Evolutionary conservation across 2,888 invertebrate species (phyloP).

Genomic region (Drosophila mercatorum): DNA sequence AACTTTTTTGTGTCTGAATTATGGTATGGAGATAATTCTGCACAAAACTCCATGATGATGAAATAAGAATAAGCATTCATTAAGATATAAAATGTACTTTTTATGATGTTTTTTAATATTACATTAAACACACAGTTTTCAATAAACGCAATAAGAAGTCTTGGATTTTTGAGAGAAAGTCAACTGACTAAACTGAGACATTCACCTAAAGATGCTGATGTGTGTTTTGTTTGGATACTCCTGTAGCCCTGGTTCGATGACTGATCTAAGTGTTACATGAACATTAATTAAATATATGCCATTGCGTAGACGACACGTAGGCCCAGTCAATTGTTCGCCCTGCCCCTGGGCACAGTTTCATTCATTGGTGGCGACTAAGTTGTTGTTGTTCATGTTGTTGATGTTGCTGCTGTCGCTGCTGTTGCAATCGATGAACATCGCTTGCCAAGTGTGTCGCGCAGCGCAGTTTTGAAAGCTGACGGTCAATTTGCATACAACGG

Average conservation of each 20-base stretch:
- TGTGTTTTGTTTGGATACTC: too few species aligned
- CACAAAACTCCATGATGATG: not conserved
- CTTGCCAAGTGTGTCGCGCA: constrained; percentile 77
- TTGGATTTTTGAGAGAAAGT: too few species aligned
- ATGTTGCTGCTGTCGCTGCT: constrained; percentile 42
- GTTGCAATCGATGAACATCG: constrained; percentile 78
- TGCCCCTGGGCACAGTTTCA: constrained; percentile 64
- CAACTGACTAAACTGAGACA: too few species aligned
- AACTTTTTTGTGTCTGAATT: not conserved
- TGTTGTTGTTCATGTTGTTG: constrained; percentile 67
- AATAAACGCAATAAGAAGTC: too few species aligned
- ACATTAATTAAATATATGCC: constrained; percentile 60
- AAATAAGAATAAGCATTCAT: not conserved
- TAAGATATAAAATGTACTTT: too few species aligned
- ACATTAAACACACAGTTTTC: too few species aligned
- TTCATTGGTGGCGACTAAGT: constrained; percentile 65
- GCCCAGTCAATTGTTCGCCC: constrained; percentile 46
- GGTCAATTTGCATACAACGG: constrained; percentile 78
- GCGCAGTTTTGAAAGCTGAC: constrained; percentile 58
- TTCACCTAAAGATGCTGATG: too few species aligned
- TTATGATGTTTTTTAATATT: too few species aligned
- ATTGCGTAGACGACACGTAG: constrained; percentile 74
- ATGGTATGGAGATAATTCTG: not conserved
- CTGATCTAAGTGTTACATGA: too few species aligned
- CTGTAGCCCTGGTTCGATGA: too few species aligned